A percentile compares a stretch with the other conserved stretches of the same genome.
Evolutionary conservation across 2,888 invertebrate genomes (phyloP).

Genomic region (Troides aeacus): DNA sequence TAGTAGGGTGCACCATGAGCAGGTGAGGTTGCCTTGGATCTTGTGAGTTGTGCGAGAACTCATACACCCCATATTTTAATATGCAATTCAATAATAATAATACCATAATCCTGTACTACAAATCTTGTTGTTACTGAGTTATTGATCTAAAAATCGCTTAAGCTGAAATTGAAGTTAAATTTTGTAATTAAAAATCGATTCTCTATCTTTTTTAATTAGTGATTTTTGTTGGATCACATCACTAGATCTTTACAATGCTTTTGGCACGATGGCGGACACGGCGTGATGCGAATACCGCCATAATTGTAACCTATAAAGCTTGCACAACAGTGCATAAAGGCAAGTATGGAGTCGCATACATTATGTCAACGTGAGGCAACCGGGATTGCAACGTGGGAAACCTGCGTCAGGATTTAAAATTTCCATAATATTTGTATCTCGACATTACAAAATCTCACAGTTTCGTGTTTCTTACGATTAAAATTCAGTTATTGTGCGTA

Average conservation of each 20-base stretch:
- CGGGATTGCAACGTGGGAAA: constrained; percentile 63
- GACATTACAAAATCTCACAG: constrained; percentile 52
- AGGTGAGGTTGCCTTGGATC: too few species aligned
- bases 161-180: too few species aligned
- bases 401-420: constrained; percentile 58
- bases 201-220: neutral
- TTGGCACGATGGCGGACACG: constrained; percentile 40
- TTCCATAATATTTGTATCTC: constrained; percentile 71
- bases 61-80: neutral
- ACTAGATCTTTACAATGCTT: constrained; percentile 32
- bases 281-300: constrained; percentile 54
- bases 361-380: constrained; percentile 60
- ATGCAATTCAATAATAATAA: neutral
- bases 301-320: constrained; percentile 46
- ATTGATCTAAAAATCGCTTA: too few species aligned
- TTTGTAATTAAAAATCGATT: neutral
- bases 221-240: neutral
- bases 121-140: neutral
- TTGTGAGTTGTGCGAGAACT: neutral
- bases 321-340: constrained; percentile 46
- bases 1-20: too few species aligned
- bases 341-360: constrained; percentile 57
- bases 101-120: neutral
- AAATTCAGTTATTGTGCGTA: constrained; percentile 11
- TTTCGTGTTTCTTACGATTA: constrained; percentile 25